These are phyloP conservation scores for Scatophagus argus DNA, from an alignment of 2,113 vertebrate species.

Conservation along the genomic window DNA sequence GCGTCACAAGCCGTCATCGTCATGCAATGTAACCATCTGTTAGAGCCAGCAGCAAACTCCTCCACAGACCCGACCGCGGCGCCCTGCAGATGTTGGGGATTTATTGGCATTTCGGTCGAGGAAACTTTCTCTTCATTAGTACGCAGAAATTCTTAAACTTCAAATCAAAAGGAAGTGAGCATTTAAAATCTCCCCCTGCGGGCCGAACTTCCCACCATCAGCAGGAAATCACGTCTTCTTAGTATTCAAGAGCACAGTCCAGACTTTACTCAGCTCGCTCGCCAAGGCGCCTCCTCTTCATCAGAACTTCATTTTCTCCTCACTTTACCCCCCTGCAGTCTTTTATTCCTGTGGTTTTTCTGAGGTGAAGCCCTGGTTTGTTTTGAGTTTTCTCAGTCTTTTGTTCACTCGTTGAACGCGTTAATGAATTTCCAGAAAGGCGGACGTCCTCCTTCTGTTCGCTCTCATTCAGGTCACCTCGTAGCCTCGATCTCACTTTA, in stretches of 20 bases:
- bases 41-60: background rate
- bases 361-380: background rate
- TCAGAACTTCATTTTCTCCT: background rate
- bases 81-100: slow-evolving; percentile 5
- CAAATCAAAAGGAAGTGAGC: slow-evolving; percentile 39
- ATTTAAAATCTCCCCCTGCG: slow-evolving; percentile 43
- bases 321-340: background rate
- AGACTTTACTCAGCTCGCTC: slow-evolving; percentile 5
- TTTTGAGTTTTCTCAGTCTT: background rate
- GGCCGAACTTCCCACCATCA: slow-evolving; percentile 24
- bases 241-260: slow-evolving; percentile 40
- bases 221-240: slow-evolving; percentile 32
- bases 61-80: background rate
- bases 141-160: slow-evolving; percentile 28
- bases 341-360: background rate
- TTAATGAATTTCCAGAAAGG: slow-evolving; percentile 38
- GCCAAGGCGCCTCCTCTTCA: background rate
- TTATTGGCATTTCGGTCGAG: slow-evolving; percentile 34
- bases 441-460: background rate
- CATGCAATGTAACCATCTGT: background rate
- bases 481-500: background rate
- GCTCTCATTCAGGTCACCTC: background rate
- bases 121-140: slow-evolving; percentile 40
- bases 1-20: too few species aligned
- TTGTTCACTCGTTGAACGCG: background rate